These are phyloP conservation scores for Semnopithecus entellus DNA, from an alignment of 2,113 vertebrate species.

Conservation along the genomic window DNA sequence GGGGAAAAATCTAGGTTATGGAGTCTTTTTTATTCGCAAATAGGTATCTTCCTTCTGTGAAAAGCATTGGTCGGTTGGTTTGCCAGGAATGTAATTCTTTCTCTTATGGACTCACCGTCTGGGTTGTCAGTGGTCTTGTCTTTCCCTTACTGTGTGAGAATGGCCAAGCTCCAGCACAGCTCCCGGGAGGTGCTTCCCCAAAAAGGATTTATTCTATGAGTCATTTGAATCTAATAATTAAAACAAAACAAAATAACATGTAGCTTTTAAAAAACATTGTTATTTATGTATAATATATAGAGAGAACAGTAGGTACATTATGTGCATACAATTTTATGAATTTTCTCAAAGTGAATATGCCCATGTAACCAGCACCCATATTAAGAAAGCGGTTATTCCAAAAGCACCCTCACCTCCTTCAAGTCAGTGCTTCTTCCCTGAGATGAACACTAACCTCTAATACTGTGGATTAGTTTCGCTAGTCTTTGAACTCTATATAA, in stretches of 20 bases:
- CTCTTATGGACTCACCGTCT: not conserved
- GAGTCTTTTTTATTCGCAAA: not conserved
- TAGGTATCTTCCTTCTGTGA: slow-evolving; percentile 2
- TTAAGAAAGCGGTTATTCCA: not conserved
- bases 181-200: slow-evolving; percentile 36
- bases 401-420: not conserved
- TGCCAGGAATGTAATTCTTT: slow-evolving; percentile 9
- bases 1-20: not conserved
- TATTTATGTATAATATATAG: not conserved
- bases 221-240: slow-evolving; percentile 56
- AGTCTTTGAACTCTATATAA: not conserved
- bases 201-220: slow-evolving; percentile 49
- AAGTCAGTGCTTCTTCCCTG: not conserved
- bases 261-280: not conserved
- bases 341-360: not conserved
- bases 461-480: not conserved
- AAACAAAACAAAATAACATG: not conserved
- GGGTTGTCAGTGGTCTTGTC: not conserved
- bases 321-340: not conserved
- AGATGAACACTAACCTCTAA: not conserved
- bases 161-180: not conserved
- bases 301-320: not conserved
- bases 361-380: not conserved
- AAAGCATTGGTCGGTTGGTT: slow-evolving; percentile 31
- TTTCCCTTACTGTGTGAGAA: slow-evolving; percentile 29